Evolutionary conservation across 2,888 invertebrate genomes (phyloP).

Genomic region (Hypolimnas misippus): DNA sequence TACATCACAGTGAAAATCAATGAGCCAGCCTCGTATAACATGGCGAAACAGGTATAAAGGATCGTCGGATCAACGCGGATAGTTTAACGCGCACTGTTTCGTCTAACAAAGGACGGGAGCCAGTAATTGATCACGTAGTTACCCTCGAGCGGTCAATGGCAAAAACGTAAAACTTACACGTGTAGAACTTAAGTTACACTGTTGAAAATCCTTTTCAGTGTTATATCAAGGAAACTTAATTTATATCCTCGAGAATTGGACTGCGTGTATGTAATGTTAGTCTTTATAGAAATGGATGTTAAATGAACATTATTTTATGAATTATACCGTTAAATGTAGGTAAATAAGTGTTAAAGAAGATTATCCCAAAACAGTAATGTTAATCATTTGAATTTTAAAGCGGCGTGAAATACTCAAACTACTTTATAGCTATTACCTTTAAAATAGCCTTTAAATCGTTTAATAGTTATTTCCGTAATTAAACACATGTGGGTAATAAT

Average conservation of each 20-base stretch:
- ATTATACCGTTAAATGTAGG: no score
- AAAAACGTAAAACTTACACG: slow-evolving; percentile 25
- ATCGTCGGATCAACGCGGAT: slow-evolving; percentile 37
- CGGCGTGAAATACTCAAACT: no score
- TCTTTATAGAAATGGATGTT: no score
- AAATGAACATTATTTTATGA: no score
- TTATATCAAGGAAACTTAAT: background rate
- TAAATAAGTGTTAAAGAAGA: no score
- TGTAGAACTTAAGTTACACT: slow-evolving; percentile 9
- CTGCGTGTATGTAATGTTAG: no score
- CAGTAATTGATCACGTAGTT: slow-evolving; percentile 41
- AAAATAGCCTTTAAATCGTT: no score
- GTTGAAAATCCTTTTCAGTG: background rate
- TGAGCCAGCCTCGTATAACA: slow-evolving; percentile 14
- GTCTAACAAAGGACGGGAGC: slow-evolving; percentile 37
- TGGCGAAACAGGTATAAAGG: slow-evolving; percentile 27
- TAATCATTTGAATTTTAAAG: no score
- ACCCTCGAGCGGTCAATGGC: slow-evolving; percentile 31
- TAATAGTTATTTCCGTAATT: no score
- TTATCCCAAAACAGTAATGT: no score
- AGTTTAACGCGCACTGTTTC: slow-evolving; percentile 41
- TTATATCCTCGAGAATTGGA: background rate
- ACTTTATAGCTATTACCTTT: no score
- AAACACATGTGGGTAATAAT: no score
- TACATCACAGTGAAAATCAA: slow-evolving; percentile 5